These are phyloP conservation scores for Hypothenemus hampei DNA, from an alignment of 1,140 invertebrate genomes.

Conservation along the genomic window DNA sequence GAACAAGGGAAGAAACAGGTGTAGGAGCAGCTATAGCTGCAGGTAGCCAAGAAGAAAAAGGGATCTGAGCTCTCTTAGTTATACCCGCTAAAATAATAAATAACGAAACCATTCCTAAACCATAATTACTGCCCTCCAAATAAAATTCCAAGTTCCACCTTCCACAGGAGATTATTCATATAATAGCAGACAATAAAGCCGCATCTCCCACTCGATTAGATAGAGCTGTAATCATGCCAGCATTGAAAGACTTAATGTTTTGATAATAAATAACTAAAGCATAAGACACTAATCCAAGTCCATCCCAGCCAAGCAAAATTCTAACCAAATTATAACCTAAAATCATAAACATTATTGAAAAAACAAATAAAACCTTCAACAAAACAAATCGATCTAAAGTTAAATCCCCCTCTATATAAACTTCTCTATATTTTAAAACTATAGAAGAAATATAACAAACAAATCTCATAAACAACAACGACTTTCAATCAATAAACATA, in stretches of 20 bases:
- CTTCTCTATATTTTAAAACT: constrained; percentile 55
- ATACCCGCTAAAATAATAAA: constrained; percentile 53
- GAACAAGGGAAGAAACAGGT: constrained; percentile 65
- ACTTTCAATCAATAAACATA: constrained; percentile 57
- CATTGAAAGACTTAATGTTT: constrained; percentile 55
- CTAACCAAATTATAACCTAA: constrained; percentile 60
- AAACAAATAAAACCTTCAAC: constrained; percentile 59
- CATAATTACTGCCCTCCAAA: constrained; percentile 37
- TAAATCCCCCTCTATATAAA: constrained; percentile 50
- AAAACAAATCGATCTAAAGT: constrained; percentile 53
- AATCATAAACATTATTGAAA: constrained; percentile 65
- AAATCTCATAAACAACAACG: constrained; percentile 53
- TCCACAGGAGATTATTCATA: constrained; percentile 53
- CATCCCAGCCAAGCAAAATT: constrained; percentile 66
- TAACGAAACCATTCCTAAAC: constrained; percentile 46
- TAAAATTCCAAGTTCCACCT: too few species aligned
- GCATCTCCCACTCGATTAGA: constrained; percentile 60
- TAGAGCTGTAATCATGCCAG: constrained; percentile 58
- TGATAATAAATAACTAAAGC: constrained; percentile 63
- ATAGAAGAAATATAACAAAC: constrained; percentile 59
- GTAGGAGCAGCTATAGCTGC: constrained; percentile 65
- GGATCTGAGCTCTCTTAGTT: constrained; percentile 71
- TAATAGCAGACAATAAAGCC: constrained; percentile 52
- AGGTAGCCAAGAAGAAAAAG: constrained; percentile 65
- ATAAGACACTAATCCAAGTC: constrained; percentile 61